Evolutionary conservation across 1,140 invertebrate species (phyloP).

Genomic region (Tachypleus tridentatus): DNA sequence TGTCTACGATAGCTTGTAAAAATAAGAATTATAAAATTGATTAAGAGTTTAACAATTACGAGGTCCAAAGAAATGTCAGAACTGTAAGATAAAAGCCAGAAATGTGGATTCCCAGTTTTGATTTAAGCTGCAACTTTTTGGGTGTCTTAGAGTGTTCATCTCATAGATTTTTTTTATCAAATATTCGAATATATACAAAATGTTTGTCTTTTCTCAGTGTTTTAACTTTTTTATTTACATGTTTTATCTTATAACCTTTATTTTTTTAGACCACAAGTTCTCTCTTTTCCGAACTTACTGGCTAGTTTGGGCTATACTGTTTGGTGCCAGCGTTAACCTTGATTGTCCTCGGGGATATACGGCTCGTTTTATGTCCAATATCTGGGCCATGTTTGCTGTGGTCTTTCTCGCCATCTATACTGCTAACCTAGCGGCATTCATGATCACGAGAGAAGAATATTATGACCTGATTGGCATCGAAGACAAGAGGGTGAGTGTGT

Average conservation of each 20-base stretch:
- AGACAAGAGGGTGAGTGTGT: slow-evolving; percentile 48
- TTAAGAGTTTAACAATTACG: no score
- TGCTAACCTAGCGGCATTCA: slow-evolving; percentile 95
- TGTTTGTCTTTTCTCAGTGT: no score
- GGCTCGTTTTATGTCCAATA: slow-evolving; percentile 86
- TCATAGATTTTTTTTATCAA: no score
- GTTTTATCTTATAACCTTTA: not conserved
- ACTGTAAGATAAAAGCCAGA: no score
- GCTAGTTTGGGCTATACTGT: slow-evolving; percentile 97
- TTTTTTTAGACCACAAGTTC: slow-evolving; percentile 53
- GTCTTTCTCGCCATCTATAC: slow-evolving; percentile 88
- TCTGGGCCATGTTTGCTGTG: slow-evolving; percentile 96
- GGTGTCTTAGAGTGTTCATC: no score
- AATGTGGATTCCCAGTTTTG: no score
- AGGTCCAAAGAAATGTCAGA: no score
- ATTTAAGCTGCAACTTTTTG: no score
- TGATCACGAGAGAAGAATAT: slow-evolving; percentile 97
- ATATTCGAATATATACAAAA: no score
- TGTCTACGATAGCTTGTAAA: no score
- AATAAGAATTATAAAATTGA: no score
- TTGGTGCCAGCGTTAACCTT: slow-evolving; percentile 91
- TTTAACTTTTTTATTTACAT: no score
- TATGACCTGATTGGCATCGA: slow-evolving; percentile 87
- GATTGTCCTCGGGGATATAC: slow-evolving; percentile 90
- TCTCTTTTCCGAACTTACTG: slow-evolving; percentile 94